Base-by-base conservation (phyloP, 2,797 vertebrate genomes). In the Apogon talboti region DNA sequence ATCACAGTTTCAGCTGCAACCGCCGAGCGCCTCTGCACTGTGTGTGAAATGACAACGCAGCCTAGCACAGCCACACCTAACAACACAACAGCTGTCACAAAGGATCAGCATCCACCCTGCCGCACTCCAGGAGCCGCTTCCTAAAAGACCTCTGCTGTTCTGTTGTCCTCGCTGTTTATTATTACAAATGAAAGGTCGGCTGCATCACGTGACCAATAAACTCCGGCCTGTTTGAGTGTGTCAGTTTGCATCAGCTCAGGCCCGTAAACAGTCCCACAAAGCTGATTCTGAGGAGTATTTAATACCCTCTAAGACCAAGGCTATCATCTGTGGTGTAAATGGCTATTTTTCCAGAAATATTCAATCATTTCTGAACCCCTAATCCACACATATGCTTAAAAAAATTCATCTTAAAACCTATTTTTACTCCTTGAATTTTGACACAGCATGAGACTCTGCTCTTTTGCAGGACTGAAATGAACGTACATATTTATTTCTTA, bases 141-240 rank as follows among this genome's bases (percentile, higher is more conserved):
- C 77, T 66, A 54, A 85, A 81, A 75, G 86, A 80, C 83, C 87
- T 84, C 84, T 56, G 89, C 86, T 86, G 83, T 66, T 85, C 74
- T 62, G 78, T 84, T 84, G 75, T 87, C 81, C 72, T 48, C 48
- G 0, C 61, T 71, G 82, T 65, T 86, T 83, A 76, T 82, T 83
- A 79, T 79, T 74, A 71, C 86, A 69, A 81, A 89, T 78, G 62
- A 91, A 91, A 89, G 89, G 89, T 91, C 88, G 87, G 83, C 67
- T 35, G 71, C 78, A 11, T 85, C 88, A 83, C 76, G 49, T 75
- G 83, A 85, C 87, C 80, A 66, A 73, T 77, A 81, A 84, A 61
- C 76, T 64, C 71, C 47, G 1, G 71, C 64, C 66, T 74, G 77
- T 76, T 66, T 76, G 74, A 65, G 46, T 43, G 75, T 43, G 75